Base-by-base conservation (phyloP, 2,888 invertebrate genomes). In the Sinelater perroti region DNA sequence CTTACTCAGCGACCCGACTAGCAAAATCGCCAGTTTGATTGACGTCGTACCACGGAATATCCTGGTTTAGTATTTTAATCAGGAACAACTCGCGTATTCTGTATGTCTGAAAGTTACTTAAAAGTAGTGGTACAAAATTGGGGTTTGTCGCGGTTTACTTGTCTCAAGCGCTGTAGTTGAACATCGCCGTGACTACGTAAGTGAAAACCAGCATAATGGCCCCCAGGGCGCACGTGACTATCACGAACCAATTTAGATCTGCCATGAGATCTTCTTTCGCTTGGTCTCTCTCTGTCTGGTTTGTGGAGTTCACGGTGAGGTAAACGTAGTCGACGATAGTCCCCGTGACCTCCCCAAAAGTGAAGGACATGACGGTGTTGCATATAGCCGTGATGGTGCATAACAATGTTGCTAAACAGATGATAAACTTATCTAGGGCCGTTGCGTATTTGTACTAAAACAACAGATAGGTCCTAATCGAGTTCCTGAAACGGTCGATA, bases 1-100 rank as follows among this genome's bases (percentile, higher is more conserved):
- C 83, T 81, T 79, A 90, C 90, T 88, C 88, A 56, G 89, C 86
- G 80, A 91, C 86, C 75, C 88, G 84, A 53, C 87, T 85, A 6
- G 90, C 86, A 66, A 91, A 87, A 70, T 90, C 89, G 7, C 88
- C 87, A 36, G 87, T 88, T 74, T 87, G 84, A 69, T 88, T 83
- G 1, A 84, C 77, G 72, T 91, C 90, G 67, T 87, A 90, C 84
- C 89, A 91, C 33, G 81, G 78, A 65, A 91, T 86, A 70, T 91
- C 90, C 75, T 91, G 90, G 71, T 88, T 87, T 44, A 90, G 73
- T 1, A 88, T 83, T 17, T 86, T 85, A 67, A 82, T 81, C 38
- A 90, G 79, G 72, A 87, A 90, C 69, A 81, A 79, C 59, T 85
- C 84, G 35, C 90, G 79, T 62, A 90, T 85, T 67, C 78, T 78